Conservation (phyloP, 2,797 vertebrate species). For the Meda fulgida region DNA sequence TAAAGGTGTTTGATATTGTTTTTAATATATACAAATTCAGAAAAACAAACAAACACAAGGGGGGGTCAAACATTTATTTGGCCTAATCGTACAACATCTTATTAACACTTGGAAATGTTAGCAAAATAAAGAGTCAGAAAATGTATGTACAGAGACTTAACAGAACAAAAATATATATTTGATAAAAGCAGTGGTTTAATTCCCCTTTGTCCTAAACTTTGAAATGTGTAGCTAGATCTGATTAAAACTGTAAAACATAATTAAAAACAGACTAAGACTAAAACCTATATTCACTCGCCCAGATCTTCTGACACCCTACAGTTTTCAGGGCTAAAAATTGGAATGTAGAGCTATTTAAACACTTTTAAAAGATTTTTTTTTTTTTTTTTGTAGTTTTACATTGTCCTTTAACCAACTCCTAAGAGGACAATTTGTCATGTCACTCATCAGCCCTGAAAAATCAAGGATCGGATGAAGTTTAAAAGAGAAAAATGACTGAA, state of each 20-base stretch:
- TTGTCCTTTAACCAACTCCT: conserved; percentile 81
- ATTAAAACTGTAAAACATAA: conserved; percentile 67
- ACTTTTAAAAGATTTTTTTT: conserved; percentile 65
- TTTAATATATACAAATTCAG: not conserved
- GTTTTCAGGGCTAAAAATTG: conserved; percentile 73
- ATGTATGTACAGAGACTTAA: conserved; percentile 95
- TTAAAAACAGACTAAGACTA: conserved; percentile 73
- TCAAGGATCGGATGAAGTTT: conserved; percentile 57
- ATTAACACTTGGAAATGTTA: conserved; percentile 90
- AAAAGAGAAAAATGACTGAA: conserved; percentile 67
- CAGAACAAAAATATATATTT: conserved; percentile 76
- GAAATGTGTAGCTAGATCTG: conserved; percentile 81
- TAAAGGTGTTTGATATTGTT: not conserved
- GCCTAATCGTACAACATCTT: conserved; percentile 84
- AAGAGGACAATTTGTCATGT: conserved; percentile 53
- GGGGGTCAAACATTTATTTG: conserved; percentile 84
- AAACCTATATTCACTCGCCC: conserved; percentile 70
- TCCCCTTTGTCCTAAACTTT: conserved; percentile 80
- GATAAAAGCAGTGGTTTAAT: conserved; percentile 85
- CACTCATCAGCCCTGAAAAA: conserved; percentile 49
- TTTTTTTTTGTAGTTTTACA: conserved; percentile 50
- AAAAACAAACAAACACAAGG: conserved; percentile 48
- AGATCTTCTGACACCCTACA: conserved; percentile 73
- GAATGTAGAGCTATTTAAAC: conserved; percentile 81
- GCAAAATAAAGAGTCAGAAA: conserved; percentile 87